phyloP scores from a whole-genome alignment of 2,888 invertebrate genomes.

The Branchellion lobata region DNA sequence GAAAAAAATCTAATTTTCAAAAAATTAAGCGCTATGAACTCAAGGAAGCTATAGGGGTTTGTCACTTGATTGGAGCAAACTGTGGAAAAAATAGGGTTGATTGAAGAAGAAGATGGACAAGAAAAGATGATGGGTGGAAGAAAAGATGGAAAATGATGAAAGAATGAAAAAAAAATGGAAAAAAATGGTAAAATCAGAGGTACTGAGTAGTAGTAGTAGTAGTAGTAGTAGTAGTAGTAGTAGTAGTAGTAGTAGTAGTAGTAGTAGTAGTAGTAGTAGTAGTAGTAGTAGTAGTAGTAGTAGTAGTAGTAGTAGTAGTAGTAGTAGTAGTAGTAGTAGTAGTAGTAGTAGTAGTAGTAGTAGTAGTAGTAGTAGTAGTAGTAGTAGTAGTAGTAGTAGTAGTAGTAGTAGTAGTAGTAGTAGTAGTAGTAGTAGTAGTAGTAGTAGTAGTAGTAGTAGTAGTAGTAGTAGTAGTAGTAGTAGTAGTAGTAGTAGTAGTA shows the following conservation, averaged over 20 bases:
- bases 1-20: too few species aligned
- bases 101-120: too few species aligned
- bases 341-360: background rate
- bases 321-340: background rate
- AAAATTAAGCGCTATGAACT: too few species aligned
- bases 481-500: background rate
- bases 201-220: background rate
- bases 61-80: too few species aligned
- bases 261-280: background rate
- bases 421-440: background rate
- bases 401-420: too few species aligned
- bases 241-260: background rate
- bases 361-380: background rate
- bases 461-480: background rate
- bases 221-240: background rate
- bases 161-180: too few species aligned
- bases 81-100: too few species aligned
- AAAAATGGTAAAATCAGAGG: too few species aligned
- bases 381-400: background rate
- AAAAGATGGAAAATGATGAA: too few species aligned
- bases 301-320: conserved; percentile 1
- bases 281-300: background rate
- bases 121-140: too few species aligned
- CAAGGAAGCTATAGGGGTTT: too few species aligned
- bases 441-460: background rate